Percentiles rank a stretch among this genome's conserved stretches.
Evolutionary conservation across 53 echinoderm and acorn worm genomes (phyloP).

Genomic region (Mesocentrotus franciscanus): DNA sequence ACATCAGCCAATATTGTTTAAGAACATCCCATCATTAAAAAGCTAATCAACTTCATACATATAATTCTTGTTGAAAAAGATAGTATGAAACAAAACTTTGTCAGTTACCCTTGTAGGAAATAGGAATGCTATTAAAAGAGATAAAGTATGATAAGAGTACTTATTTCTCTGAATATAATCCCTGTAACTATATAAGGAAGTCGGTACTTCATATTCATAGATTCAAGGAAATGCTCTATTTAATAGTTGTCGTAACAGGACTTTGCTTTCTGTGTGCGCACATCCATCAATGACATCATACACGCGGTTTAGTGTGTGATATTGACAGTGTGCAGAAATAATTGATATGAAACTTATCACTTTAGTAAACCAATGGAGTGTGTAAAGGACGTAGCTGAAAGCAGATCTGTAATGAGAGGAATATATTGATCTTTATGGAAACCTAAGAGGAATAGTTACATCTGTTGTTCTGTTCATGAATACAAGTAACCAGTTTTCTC

Average conservation of each 20-base stretch:
- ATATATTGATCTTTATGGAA: background rate
- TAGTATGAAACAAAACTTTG: background rate
- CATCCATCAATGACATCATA: slow-evolving; percentile 2
- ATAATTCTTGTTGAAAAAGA: too few species aligned
- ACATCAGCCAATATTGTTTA: background rate
- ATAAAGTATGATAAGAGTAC: background rate
- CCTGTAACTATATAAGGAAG: background rate
- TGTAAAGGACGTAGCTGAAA: background rate
- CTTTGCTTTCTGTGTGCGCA: slow-evolving; percentile 22
- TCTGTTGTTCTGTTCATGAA: background rate
- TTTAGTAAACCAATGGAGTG: background rate
- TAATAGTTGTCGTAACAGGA: slow-evolving; percentile 17
- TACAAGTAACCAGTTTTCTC: background rate
- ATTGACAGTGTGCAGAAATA: background rate
- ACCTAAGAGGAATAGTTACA: background rate
- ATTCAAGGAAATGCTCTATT: background rate
- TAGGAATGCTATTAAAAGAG: background rate
- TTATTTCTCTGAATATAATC: background rate
- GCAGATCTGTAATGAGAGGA: background rate
- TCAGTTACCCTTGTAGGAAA: background rate
- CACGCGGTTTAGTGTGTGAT: background rate
- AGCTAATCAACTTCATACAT: too few species aligned
- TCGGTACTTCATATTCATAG: slow-evolving; percentile 22
- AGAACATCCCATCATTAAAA: background rate
- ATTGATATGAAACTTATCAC: slow-evolving; percentile 29